Evolutionary conservation across 2,888 invertebrate species (phyloP).

Genomic region (Trachelus troglodyta): DNA sequence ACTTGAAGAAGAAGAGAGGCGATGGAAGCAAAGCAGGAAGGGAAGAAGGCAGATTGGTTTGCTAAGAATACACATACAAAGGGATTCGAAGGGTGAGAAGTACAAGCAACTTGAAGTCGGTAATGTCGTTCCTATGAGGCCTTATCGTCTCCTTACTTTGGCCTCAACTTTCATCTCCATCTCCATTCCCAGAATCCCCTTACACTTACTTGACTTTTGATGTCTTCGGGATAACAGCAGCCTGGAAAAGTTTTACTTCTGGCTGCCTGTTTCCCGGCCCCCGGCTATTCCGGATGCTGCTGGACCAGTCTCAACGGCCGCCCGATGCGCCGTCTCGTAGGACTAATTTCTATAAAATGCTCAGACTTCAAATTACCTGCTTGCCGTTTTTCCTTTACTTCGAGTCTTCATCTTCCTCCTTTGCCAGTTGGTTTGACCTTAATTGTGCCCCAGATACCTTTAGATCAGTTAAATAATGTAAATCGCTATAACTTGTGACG

Average conservation of each 20-base stretch:
- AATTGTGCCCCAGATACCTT: no score
- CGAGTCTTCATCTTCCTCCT: no score
- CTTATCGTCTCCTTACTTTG: conserved; percentile 27
- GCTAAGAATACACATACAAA: no score
- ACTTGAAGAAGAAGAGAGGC: neutral
- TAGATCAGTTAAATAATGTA: no score
- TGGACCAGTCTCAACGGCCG: neutral
- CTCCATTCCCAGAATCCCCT: conserved; percentile 9
- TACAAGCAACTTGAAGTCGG: conserved; percentile 1
- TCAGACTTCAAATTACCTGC: neutral
- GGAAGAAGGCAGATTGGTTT: no score
- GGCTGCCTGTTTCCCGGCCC: no score
- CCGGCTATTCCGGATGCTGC: neutral
- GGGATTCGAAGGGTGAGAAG: no score
- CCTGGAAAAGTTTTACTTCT: neutral
- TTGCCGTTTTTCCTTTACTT: no score
- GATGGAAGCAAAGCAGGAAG: neutral
- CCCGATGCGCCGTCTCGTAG: neutral
- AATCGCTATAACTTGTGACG: no score
- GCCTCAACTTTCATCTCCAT: conserved; percentile 24
- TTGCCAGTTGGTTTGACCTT: no score
- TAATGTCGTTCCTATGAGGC: conserved; percentile 26
- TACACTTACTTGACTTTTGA: conserved; percentile 5
- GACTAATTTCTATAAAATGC: neutral
- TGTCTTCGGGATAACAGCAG: conserved; percentile 3